Evolutionary conservation across 2,113 vertebrate genomes (phyloP).

Genomic region (Pampusana beccarii): DNA sequence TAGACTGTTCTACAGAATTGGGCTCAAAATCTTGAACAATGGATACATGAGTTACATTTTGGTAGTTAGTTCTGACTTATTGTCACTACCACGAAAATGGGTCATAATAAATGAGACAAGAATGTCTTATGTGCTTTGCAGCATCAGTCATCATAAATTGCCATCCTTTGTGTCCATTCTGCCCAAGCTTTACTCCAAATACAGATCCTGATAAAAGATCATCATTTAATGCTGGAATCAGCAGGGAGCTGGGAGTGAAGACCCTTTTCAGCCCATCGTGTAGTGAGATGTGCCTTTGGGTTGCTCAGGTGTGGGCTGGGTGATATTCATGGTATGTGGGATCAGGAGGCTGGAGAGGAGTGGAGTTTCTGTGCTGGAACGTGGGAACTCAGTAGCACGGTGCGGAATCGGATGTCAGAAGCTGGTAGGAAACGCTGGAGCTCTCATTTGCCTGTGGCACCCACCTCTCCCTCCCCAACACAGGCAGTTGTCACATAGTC

Average conservation of each 20-base stretch:
- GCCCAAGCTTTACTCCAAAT: neutral
- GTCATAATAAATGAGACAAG: neutral
- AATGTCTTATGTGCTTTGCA: neutral
- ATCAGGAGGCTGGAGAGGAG: neutral
- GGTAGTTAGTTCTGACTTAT: neutral
- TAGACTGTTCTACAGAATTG: neutral
- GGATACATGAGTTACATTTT: neutral
- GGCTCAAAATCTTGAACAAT: neutral
- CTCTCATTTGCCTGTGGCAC: neutral
- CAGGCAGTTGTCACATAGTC: neutral
- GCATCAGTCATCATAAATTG: neutral
- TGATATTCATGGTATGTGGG: neutral
- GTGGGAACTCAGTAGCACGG: accelerated
- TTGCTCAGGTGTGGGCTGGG: neutral
- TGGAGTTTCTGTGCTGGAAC: neutral
- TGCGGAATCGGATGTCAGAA: neutral
- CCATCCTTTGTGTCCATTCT: neutral
- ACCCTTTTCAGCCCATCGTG: neutral
- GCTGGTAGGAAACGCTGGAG: neutral
- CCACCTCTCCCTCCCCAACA: neutral
- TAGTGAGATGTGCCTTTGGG: neutral
- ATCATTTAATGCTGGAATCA: neutral
- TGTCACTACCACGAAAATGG: neutral
- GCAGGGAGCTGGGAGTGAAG: neutral
- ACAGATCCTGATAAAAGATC: neutral